Base-by-base conservation (phyloP, 2,797 vertebrate species). In the Propithecus deckenii region DNA sequence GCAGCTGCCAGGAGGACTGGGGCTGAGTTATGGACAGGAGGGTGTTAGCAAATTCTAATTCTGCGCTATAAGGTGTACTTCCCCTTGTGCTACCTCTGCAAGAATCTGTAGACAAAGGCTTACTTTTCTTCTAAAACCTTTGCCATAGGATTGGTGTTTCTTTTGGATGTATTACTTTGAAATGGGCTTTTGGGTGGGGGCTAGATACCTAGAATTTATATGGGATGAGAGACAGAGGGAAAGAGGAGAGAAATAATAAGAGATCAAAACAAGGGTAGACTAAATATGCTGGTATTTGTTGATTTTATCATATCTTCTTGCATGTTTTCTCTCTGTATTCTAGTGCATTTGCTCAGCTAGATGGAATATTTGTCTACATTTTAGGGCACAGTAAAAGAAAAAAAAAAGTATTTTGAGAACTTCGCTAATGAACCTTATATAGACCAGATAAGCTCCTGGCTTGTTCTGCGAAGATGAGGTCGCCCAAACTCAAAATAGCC, bases 381-480 rank as follows among this genome's bases (percentile, higher is more conserved):
- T 55, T 38, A 86, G 30, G 78, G 35, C 69, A 71, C 0, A 48
- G 4, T 22, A 41, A 74, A 48, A 67, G n/a, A 4, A 18, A n/a
- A 25, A n/a, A 35, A 38, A 75, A 69, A 28, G 9, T 11, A 10
- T 81, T 84, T 41, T 92, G 28, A 95, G 30, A 89, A 18, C 17
- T 69, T 76, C n/a, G 35, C 7, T 88, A 72, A 72, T 32, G 30
- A 88, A 41, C 2, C 41, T 75, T 32, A 96, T 23, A 43, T 6
- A 89, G 75, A 95, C 7, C 15, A 69, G 32, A 55, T 35, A 80
- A 91, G 15, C 3, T 74, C 28, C 50, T 61, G 20, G 25, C 43
- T 92, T 83, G 20, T 76, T 96, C 32, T 61, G 38, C 35, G 32
- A 69, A 92, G 46, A 76, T 38, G 43, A 67, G 38, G 18, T 57